These are phyloP conservation scores for Ctenomys sociabilis DNA, from an alignment of 2,113 vertebrate species.

Conservation along the genomic window DNA sequence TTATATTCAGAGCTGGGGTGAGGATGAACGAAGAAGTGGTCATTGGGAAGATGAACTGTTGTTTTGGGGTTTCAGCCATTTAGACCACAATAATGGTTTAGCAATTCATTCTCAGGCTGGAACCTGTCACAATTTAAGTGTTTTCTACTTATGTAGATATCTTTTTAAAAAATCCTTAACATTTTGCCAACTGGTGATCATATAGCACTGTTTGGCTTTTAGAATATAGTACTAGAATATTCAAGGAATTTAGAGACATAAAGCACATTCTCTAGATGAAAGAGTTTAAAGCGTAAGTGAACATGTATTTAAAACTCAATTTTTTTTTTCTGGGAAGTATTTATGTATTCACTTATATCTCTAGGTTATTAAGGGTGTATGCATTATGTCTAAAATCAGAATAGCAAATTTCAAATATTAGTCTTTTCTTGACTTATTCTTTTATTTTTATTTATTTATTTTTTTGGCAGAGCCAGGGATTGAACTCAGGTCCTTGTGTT, in stretches of 20 bases:
- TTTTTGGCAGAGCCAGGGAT: too few relatives aligned
- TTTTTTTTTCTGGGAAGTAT: not conserved
- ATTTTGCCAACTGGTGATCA: not conserved
- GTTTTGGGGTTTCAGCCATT: too few relatives aligned
- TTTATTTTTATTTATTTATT: too few relatives aligned
- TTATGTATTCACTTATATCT: not conserved
- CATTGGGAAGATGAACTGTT: too few relatives aligned
- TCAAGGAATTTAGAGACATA: not conserved
- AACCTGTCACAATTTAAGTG: not conserved
- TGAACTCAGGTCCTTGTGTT: too few relatives aligned
- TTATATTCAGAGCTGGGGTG: too few relatives aligned
- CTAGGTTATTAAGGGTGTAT: not conserved
- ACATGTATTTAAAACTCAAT: not conserved
- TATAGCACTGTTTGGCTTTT: not conserved
- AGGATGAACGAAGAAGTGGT: too few relatives aligned
- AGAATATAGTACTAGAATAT: not conserved
- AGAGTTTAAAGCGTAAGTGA: not conserved
- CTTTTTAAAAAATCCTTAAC: not conserved
- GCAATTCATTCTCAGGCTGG: too few relatives aligned
- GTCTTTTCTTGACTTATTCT: not conserved
- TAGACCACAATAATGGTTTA: too few relatives aligned
- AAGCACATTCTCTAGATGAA: not conserved
- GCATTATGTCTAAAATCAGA: not conserved
- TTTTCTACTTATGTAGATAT: not conserved
- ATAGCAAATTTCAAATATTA: not conserved